Base-by-base conservation (phyloP, 2,113 vertebrate genomes). In the Bungarus multicinctus region DNA sequence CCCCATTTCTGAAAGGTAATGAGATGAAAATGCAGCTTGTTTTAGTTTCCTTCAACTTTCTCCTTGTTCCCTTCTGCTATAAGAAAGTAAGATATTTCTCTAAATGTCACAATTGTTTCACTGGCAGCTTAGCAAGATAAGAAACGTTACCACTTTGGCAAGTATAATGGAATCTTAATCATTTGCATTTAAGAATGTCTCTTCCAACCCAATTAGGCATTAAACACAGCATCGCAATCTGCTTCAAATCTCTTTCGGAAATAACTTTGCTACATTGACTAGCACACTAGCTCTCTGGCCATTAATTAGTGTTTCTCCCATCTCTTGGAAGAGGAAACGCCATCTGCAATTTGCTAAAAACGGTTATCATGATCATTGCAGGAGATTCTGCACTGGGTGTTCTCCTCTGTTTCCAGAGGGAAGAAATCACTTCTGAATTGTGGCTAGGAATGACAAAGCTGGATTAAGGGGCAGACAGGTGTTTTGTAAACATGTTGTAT, bases 1-100 rank as follows among this genome's bases (percentile, higher is more conserved):
- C 98, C 18, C 97, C 98, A 3, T 95, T 98, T 58, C 96, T 99
- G 45, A 98, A 92, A 98, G 99, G 99, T 99, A 96, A 93, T 92
- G 25, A 1, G 4, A n/a, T 6, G 54, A 20, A 9, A 90, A 0
- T 60, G 14, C 27, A 43, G n/a, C 16, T 69, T 34, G 22, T 0
- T 0, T 22, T 9, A 60, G 43, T 85, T 22, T 9, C 85, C 27
- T 90, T 92, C 85, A 81, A 39, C 92, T 91, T 25, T 86, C 34
- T 39, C 85, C 10, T 89, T 0, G 2, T 92, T 95, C 57, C 27
- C 93, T 47, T 25, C 43, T 89, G 30, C 60, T 89, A 47, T 52
- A 64, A 60, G 58, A 30, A 81, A 89, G 88, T 12, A 43, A 54
- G 85, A 25, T 20, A 4, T 91, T n/a, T 93, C 0, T 88, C 92